These are phyloP conservation scores for Myiotriccus ornatus DNA, from an alignment of 2,797 vertebrate genomes.

Conservation along the genomic window DNA sequence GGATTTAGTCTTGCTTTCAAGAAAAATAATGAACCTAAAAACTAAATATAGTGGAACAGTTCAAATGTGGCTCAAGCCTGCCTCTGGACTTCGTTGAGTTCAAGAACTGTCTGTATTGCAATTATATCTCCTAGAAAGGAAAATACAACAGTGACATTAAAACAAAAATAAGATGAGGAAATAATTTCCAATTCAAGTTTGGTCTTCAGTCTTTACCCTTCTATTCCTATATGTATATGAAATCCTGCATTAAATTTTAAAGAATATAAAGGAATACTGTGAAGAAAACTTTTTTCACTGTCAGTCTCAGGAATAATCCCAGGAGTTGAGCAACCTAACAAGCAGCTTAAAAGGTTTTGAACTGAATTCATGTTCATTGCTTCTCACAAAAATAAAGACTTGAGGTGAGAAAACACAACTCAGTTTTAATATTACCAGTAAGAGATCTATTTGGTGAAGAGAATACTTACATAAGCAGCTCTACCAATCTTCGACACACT, in stretches of 20 bases:
- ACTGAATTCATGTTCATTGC: neutral
- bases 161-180: neutral
- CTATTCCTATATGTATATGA: neutral
- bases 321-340: neutral
- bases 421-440: neutral
- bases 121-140: neutral
- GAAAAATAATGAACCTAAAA: neutral
- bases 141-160: neutral
- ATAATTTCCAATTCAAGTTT: neutral
- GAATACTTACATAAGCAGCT: constrained; percentile 87
- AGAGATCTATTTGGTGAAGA: neutral
- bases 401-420: neutral
- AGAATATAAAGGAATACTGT: neutral
- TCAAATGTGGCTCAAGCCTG: neutral
- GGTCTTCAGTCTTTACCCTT: neutral
- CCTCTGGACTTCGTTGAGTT: neutral
- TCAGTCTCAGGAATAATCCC: neutral
- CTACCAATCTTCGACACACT: constrained; percentile 89
- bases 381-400: neutral
- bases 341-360: neutral
- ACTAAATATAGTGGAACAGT: neutral
- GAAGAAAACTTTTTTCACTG: neutral
- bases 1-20: neutral
- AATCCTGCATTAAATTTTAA: neutral
- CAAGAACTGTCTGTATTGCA: neutral